Evolutionary conservation across 2,888 invertebrate species (phyloP).

Genomic region (Glaucopsyche alexis): DNA sequence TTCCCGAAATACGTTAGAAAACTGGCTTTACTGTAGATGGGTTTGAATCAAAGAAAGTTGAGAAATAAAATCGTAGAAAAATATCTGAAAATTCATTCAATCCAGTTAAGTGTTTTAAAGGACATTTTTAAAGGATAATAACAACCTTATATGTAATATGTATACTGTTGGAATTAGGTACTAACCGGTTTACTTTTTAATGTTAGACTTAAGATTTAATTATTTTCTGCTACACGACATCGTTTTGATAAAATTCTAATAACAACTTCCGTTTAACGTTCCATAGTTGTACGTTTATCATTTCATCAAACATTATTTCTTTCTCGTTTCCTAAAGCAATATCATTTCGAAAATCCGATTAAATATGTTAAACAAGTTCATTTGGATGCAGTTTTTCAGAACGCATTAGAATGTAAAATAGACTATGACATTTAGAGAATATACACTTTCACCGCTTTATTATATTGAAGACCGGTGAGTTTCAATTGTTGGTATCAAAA

Average conservation of each 20-base stretch:
- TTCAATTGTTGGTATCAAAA: background rate
- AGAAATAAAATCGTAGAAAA: too few species aligned
- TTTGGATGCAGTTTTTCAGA: slow-evolving; percentile 12
- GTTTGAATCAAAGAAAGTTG: too few species aligned
- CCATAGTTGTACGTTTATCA: background rate
- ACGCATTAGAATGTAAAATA: background rate
- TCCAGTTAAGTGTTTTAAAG: too few species aligned
- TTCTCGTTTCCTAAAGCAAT: slow-evolving; percentile 1
- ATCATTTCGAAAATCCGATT: background rate
- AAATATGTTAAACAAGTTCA: background rate
- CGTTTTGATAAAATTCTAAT: background rate
- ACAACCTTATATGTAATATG: too few species aligned
- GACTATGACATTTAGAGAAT: background rate
- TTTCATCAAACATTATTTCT: background rate
- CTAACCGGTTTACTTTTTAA: too few species aligned
- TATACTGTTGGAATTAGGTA: too few species aligned
- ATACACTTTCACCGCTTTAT: background rate
- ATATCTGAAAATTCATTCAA: too few species aligned
- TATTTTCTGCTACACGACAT: background rate
- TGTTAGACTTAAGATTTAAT: background rate
- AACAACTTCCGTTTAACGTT: background rate
- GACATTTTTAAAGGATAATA: too few species aligned
- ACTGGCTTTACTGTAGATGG: too few species aligned
- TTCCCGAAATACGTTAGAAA: too few species aligned
- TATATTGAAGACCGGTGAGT: background rate